Conservation (phyloP, 2,113 vertebrate species). For the Atrichornis clamosus region DNA sequence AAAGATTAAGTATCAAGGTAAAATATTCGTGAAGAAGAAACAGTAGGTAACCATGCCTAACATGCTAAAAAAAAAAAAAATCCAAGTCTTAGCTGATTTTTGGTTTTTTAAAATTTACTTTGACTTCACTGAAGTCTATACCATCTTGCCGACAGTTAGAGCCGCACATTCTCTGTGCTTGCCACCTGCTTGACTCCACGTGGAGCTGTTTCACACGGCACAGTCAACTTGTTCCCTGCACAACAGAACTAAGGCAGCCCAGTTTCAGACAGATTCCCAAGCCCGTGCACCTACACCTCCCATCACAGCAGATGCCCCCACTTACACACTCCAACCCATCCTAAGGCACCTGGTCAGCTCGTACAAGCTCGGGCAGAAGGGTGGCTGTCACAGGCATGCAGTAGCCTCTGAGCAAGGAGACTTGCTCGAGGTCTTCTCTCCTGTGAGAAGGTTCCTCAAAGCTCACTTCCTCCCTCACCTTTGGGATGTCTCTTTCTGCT, state of each 20-base stretch:
- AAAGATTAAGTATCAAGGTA: not conserved
- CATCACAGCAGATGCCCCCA: not conserved
- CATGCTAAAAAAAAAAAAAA: too few relatives aligned
- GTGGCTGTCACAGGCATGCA: not conserved
- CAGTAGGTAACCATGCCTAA: not conserved
- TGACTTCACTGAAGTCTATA: not conserved
- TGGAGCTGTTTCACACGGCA: not conserved
- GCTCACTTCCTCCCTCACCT: not conserved
- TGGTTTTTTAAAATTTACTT: too few relatives aligned
- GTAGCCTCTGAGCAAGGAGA: not conserved
- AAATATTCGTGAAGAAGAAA: not conserved
- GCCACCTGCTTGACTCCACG: not conserved
- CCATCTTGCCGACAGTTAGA: not conserved
- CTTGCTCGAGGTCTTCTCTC: not conserved
- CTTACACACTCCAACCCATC: not conserved
- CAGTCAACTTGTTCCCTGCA: not conserved
- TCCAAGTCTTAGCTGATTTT: not conserved
- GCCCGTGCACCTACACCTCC: not conserved
- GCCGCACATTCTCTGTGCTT: not conserved
- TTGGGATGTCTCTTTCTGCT: not conserved
- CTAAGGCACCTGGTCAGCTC: too few relatives aligned
- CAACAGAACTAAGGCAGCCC: not conserved
- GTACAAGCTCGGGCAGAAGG: fast-evolving
- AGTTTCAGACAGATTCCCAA: not conserved
- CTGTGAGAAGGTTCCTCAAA: fast-evolving